A percentile compares a stretch with the other conserved stretches of the same genome.
Conservation (phyloP, 2,113 vertebrate species). For the Coptodon bakossiorum region DNA sequence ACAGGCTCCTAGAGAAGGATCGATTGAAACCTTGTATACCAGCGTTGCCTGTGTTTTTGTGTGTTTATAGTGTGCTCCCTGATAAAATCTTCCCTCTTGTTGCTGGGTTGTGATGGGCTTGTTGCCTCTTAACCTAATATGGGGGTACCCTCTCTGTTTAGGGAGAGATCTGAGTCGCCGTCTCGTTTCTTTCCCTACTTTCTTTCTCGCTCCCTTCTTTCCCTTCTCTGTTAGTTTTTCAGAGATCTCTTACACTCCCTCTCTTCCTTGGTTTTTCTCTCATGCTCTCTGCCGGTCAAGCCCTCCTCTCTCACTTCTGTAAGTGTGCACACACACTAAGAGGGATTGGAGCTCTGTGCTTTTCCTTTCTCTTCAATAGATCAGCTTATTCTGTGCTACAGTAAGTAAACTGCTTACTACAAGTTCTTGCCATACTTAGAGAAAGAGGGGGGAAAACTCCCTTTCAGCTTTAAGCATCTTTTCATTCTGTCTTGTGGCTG, state of each 20-base stretch:
- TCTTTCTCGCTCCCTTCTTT: not conserved
- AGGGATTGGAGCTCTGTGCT: slow-evolving; percentile 29
- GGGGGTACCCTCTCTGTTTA: slow-evolving; percentile 50
- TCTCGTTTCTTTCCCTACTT: not conserved
- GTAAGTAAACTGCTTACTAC: slow-evolving; percentile 56
- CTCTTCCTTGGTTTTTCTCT: slow-evolving; percentile 1
- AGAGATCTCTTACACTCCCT: slow-evolving; percentile 15
- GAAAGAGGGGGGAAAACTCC: not conserved
- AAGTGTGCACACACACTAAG: slow-evolving; percentile 30
- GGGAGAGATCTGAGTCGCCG: not conserved
- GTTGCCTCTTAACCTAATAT: slow-evolving; percentile 70
- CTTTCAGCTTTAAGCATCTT: not conserved
- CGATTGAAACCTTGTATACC: slow-evolving; percentile 25
- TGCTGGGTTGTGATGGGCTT: not conserved
- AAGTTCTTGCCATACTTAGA: not conserved
- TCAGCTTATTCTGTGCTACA: slow-evolving; percentile 3
- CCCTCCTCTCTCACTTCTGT: slow-evolving; percentile 24
- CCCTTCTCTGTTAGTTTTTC: slow-evolving; percentile 2
- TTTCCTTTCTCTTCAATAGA: slow-evolving; percentile 25
- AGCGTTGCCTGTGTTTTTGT: slow-evolving; percentile 1
- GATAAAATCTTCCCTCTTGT: slow-evolving; percentile 58
- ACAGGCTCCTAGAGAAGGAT: slow-evolving; percentile 20
- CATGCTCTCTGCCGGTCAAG: not conserved
- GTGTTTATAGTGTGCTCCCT: slow-evolving; percentile 36
- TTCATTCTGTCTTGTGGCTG: not conserved